Evolutionary conservation across 2,797 vertebrate species (phyloP).

Genomic region (Otolemur crassicaudatus): DNA sequence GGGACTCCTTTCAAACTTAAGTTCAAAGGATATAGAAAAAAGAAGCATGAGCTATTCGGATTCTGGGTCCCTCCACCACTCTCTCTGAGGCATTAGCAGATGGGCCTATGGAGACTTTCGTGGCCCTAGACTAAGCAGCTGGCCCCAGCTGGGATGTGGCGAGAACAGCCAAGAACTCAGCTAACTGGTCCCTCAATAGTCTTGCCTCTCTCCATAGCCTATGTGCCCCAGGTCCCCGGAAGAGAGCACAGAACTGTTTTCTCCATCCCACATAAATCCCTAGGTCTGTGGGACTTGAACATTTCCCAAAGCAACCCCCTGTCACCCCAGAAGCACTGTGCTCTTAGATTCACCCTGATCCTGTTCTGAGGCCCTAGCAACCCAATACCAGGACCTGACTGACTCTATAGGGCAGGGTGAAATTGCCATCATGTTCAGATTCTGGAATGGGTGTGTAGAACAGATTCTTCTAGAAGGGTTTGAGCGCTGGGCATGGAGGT

Average conservation of each 20-base stretch:
- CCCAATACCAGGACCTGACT: not conserved
- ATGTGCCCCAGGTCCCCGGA: not conserved
- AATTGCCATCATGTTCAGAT: not conserved
- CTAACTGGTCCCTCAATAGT: not conserved
- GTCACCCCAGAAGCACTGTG: not conserved
- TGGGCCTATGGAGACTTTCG: not conserved
- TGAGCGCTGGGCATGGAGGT: not conserved
- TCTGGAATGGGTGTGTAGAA: not conserved
- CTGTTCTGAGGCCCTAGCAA: not conserved
- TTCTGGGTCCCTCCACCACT: not conserved
- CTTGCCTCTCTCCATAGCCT: not conserved
- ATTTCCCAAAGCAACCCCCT: not conserved
- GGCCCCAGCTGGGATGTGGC: not conserved
- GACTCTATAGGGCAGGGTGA: not conserved
- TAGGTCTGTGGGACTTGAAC: not conserved
- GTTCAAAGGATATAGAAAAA: not conserved
- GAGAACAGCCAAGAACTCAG: not conserved
- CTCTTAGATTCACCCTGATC: not conserved
- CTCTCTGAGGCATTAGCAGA: not conserved
- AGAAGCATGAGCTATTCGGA: not conserved
- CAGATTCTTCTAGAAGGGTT: not conserved
- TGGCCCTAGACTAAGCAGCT: not conserved
- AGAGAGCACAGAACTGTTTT: not conserved
- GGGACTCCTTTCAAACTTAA: conserved; percentile 20
- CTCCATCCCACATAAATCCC: not conserved